Conservation (phyloP, 2,888 invertebrate genomes). For the Mythimna vitellina region DNA sequence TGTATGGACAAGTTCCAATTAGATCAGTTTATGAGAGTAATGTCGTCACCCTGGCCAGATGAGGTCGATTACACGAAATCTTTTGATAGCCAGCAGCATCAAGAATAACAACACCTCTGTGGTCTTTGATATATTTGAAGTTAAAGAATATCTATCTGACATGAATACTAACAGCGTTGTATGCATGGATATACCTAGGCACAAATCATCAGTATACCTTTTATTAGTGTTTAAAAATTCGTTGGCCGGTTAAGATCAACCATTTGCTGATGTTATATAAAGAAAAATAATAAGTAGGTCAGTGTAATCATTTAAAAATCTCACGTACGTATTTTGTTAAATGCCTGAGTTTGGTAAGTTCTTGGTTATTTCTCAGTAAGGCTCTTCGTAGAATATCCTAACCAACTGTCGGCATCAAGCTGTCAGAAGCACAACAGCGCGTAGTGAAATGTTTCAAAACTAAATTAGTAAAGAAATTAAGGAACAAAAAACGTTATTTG, state of each 20-base stretch:
- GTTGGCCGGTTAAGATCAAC: not conserved
- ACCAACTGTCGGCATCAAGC: slow-evolving; percentile 18
- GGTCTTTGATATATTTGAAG: not conserved
- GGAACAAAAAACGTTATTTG: slow-evolving; percentile 70
- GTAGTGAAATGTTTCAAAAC: slow-evolving; percentile 48
- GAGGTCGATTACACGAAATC: not conserved
- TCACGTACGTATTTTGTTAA: not conserved
- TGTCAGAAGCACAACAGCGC: slow-evolving; percentile 26
- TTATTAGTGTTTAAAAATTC: not conserved
- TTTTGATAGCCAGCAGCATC: not conserved
- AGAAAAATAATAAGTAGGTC: no score
- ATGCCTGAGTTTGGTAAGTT: not conserved
- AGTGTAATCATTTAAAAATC: no score
- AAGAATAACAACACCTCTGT: not conserved
- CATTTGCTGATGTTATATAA: no score
- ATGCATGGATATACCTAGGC: not conserved
- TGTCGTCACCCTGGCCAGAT: slow-evolving; percentile 1
- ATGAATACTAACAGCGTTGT: no score
- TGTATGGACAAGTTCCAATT: slow-evolving; percentile 29
- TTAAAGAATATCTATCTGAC: not conserved
- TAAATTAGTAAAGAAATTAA: slow-evolving; percentile 63
- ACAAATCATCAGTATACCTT: not conserved
- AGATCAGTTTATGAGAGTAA: slow-evolving; percentile 18
- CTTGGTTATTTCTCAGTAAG: not conserved
- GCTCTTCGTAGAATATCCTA: not conserved